phyloP scores from a whole-genome alignment of 2,888 invertebrate species.

The Chalcis sispes region DNA sequence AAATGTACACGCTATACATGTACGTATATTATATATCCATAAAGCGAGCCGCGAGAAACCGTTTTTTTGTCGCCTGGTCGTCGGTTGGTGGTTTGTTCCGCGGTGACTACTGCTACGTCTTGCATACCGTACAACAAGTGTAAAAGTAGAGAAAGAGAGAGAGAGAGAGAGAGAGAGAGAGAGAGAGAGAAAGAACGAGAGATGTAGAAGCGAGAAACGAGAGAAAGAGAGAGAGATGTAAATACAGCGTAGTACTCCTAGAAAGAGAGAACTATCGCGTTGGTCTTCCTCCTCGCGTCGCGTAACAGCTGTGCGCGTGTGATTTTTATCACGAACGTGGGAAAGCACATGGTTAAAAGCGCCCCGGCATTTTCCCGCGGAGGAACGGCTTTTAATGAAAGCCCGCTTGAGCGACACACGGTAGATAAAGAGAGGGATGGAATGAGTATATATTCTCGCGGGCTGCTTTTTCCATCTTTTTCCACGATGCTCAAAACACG shows the following conservation, averaged over 20 bases:
- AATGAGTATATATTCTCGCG: not conserved
- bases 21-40: too few species aligned
- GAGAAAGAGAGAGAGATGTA: slow-evolving; percentile 16
- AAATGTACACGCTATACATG: too few species aligned
- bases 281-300: slow-evolving; percentile 51
- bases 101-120: too few species aligned
- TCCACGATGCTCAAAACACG: slow-evolving; percentile 9
- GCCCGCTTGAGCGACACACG: not conserved
- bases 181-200: too few species aligned
- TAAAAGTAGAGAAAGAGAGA: too few species aligned
- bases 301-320: slow-evolving; percentile 61
- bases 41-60: too few species aligned
- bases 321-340: slow-evolving; percentile 67
- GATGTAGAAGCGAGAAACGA: slow-evolving; percentile 24
- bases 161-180: too few species aligned
- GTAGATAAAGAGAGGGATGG: not conserved
- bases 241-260: not conserved
- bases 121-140: too few species aligned
- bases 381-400: slow-evolving; percentile 37
- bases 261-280: slow-evolving; percentile 44
- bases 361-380: slow-evolving; percentile 13
- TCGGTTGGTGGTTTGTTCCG: too few species aligned
- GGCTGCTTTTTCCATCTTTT: slow-evolving; percentile 35
- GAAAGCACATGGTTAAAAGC: slow-evolving; percentile 60
- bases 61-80: too few species aligned